Evolutionary conservation across 1,140 invertebrate species (phyloP), one percentile per base, ranked within the genome.

Genomic region (Choristoneura fumiferana): DNA sequence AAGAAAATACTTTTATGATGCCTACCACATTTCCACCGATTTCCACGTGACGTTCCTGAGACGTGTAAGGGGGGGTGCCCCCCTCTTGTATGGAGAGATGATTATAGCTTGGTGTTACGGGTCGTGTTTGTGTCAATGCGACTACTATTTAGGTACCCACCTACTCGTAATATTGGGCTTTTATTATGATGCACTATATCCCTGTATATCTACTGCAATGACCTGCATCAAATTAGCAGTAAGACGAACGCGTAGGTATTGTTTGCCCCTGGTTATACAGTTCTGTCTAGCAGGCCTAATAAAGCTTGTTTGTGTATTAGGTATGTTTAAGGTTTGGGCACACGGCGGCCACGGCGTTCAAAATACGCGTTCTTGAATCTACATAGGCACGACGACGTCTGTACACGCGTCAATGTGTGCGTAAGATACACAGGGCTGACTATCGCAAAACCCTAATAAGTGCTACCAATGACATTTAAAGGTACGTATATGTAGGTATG

Each of bases 121-220:
- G 84, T 84, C 81, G 79, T 84, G 80, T 84, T 84, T 80, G 78
- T 81, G 84, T 80, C 81, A 77, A 84, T 65, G 63, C 58, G 63
- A 58, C 33, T 54, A 36, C 1, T 8, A n/a, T 4, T 57, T 63
- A 69, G n/a, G n/a, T n/a, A n/a, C n/a, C n/a, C n/a, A n/a, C n/a
- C n/a, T n/a, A n/a, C n/a, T n/a, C 70, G 73, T 78, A 83, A 83
- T 83, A 83, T 76, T 76, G 67, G 67, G 59, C 78, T 76, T 81
- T 73, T 73, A 82, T 78, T 79, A 79, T 77, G 75, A 67, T 62
- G 54, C 64, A 72, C 57, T 40, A 58, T 62, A 2, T 29, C 39
- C 59, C 58, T 43, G 49, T 69, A 38, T 59, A 69, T 61, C 37
- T 58, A 35, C n/a, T 34, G 33, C 43, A 22, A 22, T n/a, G 40